Evolutionary conservation across 2,797 vertebrate genomes (phyloP).

Genomic region (Erpetoichthys calabaricus): DNA sequence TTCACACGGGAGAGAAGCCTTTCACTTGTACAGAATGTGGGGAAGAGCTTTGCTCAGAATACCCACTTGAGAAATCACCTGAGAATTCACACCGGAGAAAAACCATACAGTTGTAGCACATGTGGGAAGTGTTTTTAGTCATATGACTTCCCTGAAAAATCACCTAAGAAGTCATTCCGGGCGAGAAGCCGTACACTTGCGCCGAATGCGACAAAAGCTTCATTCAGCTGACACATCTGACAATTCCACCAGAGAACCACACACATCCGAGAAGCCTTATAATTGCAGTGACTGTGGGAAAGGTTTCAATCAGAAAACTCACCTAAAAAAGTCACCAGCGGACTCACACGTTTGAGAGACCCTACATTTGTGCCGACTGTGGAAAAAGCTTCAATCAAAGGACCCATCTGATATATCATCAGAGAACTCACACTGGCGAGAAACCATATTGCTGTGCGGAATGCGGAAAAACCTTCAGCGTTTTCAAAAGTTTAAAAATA

Average conservation of each 20-base stretch:
- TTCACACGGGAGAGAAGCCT: conserved; percentile 31
- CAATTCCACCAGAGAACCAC: conserved; percentile 27
- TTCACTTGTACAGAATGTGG: conserved; percentile 29
- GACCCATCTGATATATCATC: too few species aligned
- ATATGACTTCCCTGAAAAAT: conserved; percentile 20
- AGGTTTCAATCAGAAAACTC: conserved; percentile 27
- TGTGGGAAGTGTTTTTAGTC: conserved; percentile 24
- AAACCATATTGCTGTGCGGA: too few species aligned
- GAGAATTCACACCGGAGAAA: conserved; percentile 21
- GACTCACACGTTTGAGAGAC: conserved; percentile 23
- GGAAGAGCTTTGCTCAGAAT: conserved; percentile 22
- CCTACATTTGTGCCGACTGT: not conserved
- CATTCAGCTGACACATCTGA: conserved; percentile 14
- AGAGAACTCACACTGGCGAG: too few species aligned
- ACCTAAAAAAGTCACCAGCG: conserved; percentile 16
- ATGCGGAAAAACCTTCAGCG: not conserved
- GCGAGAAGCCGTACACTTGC: conserved; percentile 26
- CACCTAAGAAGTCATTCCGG: conserved; percentile 27
- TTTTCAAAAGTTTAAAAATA: not conserved
- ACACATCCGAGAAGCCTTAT: conserved; percentile 28
- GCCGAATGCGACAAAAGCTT: conserved; percentile 18
- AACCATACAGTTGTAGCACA: conserved; percentile 18
- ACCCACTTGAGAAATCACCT: conserved; percentile 12
- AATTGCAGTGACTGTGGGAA: conserved; percentile 30
- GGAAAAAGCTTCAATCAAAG: too few species aligned